Conservation (phyloP, 1,140 invertebrate species). For the Aphelenchoides fujianensis region DNA sequence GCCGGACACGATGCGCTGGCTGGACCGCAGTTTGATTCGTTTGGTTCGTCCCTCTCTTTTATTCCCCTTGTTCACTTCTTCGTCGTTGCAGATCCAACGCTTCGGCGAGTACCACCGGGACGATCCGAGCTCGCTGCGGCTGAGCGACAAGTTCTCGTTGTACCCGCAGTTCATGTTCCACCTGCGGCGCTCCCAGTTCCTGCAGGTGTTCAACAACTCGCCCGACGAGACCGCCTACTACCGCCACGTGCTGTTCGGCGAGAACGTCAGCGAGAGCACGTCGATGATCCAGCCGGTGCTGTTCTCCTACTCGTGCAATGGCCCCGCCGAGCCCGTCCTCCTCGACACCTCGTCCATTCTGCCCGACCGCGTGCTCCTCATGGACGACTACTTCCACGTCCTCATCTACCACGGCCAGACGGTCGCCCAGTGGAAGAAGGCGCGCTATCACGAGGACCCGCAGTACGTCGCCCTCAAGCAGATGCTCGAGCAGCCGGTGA, state of each 20-base stretch:
- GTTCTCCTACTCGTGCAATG: conserved; percentile 95
- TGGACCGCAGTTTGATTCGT: conserved; percentile 93
- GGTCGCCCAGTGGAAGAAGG: conserved; percentile 89
- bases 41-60: conserved; percentile 75
- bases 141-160: conserved; percentile 91
- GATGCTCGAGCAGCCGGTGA: conserved; percentile 87
- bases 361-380: conserved; percentile 90
- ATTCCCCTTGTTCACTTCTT: conserved; percentile 11
- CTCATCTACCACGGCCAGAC: conserved; percentile 99
- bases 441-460: conserved; percentile 89
- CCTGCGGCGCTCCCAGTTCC: conserved; percentile 90
- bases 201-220: conserved; percentile 99
- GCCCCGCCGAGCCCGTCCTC: conserved; percentile 92
- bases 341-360: conserved; percentile 96
- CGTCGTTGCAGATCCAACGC: conserved; percentile 82
- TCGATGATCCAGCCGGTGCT: conserved; percentile 99
- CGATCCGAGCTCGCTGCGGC: conserved; percentile 89
- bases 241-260: conserved; percentile 91
- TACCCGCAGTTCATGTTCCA: conserved; percentile 99
- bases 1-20: conserved; percentile 93
- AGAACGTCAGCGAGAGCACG: conserved; percentile 91
- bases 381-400: conserved; percentile 99
- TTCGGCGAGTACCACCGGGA: conserved; percentile 98
- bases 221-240: conserved; percentile 99
- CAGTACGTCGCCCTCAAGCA: conserved; percentile 97